Conservation (phyloP, 2,797 vertebrate genomes). For the Pseudochirops corinnae region DNA sequence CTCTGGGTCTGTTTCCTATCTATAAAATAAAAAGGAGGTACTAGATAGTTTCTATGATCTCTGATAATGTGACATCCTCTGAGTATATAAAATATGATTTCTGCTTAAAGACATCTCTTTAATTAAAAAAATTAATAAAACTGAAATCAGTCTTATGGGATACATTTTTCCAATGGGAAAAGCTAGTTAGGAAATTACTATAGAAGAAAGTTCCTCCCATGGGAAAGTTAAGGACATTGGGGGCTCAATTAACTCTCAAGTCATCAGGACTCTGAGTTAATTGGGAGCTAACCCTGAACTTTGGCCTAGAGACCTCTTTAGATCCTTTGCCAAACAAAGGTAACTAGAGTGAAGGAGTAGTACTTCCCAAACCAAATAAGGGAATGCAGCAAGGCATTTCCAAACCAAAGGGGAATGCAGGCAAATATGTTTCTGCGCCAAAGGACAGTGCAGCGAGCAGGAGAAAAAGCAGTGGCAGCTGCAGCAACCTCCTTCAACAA, state of each 20-base stretch:
- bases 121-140: neutral
- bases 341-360: constrained; percentile 9
- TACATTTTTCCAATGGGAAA: neutral
- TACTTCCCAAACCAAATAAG: constrained; percentile 40
- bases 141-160: neutral
- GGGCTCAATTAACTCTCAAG: neutral
- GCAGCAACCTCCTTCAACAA: neutral
- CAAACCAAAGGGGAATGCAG: neutral
- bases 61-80: neutral
- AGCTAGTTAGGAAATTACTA: neutral
- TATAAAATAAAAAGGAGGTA: neutral
- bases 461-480: neutral
- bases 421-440: neutral
- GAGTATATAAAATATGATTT: neutral
- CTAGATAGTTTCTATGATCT: neutral
- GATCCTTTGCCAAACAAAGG: neutral
- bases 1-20: neutral
- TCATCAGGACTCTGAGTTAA: constrained; percentile 13
- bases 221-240: neutral
- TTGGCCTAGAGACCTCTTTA: neutral
- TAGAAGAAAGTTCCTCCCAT: neutral
- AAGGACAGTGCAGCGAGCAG: neutral
- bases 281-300: neutral
- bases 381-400: neutral
- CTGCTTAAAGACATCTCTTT: neutral